These are phyloP conservation scores for Gallinago stenura DNA, from an alignment of 2,797 vertebrate genomes.

Conservation along the genomic window DNA sequence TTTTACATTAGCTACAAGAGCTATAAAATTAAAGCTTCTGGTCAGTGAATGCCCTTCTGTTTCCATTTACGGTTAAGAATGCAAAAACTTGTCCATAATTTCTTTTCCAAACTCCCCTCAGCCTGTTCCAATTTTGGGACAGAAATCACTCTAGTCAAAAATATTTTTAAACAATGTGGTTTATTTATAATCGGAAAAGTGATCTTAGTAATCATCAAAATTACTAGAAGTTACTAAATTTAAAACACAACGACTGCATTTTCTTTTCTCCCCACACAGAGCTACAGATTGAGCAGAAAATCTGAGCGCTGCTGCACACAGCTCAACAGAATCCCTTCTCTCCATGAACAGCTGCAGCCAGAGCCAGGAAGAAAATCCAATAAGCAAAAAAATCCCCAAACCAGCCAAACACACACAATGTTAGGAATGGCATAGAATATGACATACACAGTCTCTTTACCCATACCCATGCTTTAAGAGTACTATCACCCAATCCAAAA, in stretches of 20 bases:
- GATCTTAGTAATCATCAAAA: conserved; percentile 52
- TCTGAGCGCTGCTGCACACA: background rate
- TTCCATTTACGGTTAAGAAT: conserved; percentile 72
- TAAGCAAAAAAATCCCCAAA: background rate
- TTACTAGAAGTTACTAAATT: conserved; percentile 50
- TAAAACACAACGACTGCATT: conserved; percentile 7
- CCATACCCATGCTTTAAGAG: background rate
- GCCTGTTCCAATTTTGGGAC: conserved; percentile 56
- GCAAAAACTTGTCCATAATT: conserved; percentile 43
- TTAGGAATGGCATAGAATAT: background rate
- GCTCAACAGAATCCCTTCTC: background rate
- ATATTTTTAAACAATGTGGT: conserved; percentile 62
- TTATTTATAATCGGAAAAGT: conserved; percentile 50
- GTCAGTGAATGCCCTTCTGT: conserved; percentile 54
- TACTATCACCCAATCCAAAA: background rate
- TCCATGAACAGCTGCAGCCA: background rate
- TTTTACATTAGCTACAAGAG: conserved; percentile 14
- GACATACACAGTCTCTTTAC: background rate
- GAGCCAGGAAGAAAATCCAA: background rate
- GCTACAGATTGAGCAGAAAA: background rate
- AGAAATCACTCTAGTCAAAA: conserved; percentile 60
- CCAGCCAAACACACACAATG: background rate
- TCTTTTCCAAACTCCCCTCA: conserved; percentile 59
- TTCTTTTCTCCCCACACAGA: conserved; percentile 26
- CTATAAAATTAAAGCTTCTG: conserved; percentile 40